These are phyloP conservation scores for Turritopsis dohrnii DNA, from an alignment of 30 jellyfish, hydroid and myxozoan species.

Conservation along the genomic window DNA sequence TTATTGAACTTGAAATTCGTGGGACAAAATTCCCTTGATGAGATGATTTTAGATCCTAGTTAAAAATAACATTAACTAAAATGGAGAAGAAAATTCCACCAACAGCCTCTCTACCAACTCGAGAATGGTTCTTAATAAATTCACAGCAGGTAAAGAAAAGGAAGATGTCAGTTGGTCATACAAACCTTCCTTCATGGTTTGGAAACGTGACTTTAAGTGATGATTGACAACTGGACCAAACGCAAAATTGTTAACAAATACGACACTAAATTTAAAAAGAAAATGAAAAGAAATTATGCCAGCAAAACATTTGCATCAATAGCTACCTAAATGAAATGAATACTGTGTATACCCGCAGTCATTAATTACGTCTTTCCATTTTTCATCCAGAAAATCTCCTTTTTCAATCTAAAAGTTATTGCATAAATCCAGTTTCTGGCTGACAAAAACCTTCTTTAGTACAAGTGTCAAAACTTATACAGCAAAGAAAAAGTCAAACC, in stretches of 20 bases:
- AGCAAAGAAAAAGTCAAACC: too few species aligned
- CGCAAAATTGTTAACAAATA: constrained; percentile 89
- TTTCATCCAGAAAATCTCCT: constrained; percentile 83
- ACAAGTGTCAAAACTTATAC: too few species aligned
- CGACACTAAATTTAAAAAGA: constrained; percentile 43
- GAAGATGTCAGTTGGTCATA: neutral
- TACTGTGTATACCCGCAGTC: constrained; percentile 57
- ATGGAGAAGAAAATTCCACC: constrained; percentile 1
- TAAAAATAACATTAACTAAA: too few species aligned
- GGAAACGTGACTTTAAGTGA: constrained; percentile 72
- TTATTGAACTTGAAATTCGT: constrained; percentile 66
- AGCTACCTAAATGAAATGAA: neutral
- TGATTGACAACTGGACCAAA: constrained; percentile 91
- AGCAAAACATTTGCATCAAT: neutral
- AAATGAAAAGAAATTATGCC: too few species aligned
- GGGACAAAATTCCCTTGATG: constrained; percentile 95
- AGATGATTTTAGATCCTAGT: constrained; percentile 80
- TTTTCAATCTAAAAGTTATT: constrained; percentile 45
- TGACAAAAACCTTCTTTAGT: too few species aligned
- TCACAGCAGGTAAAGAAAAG: neutral
- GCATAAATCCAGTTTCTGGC: too few species aligned
- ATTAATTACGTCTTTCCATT: constrained; percentile 31
- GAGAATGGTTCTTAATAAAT: too few species aligned
- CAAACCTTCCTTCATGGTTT: constrained; percentile 79
- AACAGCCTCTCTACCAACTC: neutral